These are phyloP conservation scores for Catostylus mosaicus DNA, from an alignment of 30 jellyfish, hydroid and myxozoan species.

Conservation along the genomic window DNA sequence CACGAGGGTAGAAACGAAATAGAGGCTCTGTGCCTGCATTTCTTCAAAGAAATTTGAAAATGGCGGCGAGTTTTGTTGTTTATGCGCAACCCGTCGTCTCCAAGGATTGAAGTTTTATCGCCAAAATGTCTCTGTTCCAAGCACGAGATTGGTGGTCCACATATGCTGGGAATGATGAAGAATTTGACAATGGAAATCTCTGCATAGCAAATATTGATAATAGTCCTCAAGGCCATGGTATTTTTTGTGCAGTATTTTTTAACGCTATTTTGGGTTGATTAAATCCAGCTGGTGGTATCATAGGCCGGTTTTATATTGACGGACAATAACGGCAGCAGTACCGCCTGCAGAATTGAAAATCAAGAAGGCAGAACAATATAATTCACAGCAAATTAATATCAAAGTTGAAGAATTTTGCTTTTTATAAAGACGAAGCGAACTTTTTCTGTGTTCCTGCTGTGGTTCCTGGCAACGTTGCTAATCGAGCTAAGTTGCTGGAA, in stretches of 20 bases:
- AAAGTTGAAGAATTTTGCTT: too few species aligned
- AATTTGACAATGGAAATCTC: conserved; percentile 74
- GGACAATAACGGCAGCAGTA: too few species aligned
- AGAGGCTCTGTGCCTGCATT: neutral
- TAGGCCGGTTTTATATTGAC: neutral
- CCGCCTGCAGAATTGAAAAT: too few species aligned
- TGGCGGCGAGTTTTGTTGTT: conserved; percentile 56
- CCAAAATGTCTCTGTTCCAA: conserved; percentile 83
- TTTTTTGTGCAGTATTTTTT: neutral
- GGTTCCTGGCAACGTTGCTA: too few species aligned
- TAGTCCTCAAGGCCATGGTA: conserved; percentile 38
- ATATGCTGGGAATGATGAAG: conserved; percentile 84
- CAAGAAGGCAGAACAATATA: too few species aligned
- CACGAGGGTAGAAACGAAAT: too few species aligned
- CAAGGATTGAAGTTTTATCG: conserved; percentile 10
- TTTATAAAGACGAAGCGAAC: too few species aligned
- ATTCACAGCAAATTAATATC: too few species aligned
- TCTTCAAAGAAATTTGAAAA: conserved; percentile 4
- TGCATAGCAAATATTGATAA: conserved; percentile 83
- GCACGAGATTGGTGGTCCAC: conserved; percentile 97
- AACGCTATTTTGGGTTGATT: neutral
- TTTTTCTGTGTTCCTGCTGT: too few species aligned
- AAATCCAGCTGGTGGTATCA: conserved; percentile 15
- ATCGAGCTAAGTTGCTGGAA: too few species aligned
- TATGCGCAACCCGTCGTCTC: conserved; percentile 33